phyloP scores from a whole-genome alignment of 53 echinoderm and acorn worm genomes.

The Paelopatides confundens region DNA sequence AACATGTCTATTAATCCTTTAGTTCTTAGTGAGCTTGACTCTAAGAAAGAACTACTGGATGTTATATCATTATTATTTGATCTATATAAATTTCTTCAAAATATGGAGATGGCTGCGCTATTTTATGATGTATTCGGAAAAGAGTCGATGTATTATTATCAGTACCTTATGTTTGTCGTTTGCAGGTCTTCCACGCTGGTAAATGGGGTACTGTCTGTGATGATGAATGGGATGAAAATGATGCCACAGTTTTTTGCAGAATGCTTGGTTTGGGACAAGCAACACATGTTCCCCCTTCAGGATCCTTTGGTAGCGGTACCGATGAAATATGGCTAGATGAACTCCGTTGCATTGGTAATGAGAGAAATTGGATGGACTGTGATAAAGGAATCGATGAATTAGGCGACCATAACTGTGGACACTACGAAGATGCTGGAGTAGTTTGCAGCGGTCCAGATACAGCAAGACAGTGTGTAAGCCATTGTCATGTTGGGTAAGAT shows the following conservation, averaged over 20 bases:
- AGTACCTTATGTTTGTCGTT: no score
- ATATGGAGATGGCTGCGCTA: no score
- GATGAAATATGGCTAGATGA: conserved; percentile 89
- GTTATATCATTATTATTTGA: no score
- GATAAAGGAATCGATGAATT: conserved; percentile 32
- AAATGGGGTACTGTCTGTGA: conserved; percentile 95
- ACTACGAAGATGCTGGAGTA: conserved; percentile 92
- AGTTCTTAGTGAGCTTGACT: no score
- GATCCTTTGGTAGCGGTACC: conserved; percentile 58
- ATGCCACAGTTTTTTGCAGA: conserved; percentile 84
- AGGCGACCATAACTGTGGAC: conserved; percentile 77
- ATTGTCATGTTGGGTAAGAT: conserved; percentile 87
- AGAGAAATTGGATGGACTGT: conserved; percentile 68
- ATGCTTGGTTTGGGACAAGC: conserved; percentile 84
- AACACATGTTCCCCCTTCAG: conserved; percentile 4
- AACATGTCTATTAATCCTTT: no score
- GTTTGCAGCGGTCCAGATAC: conserved; percentile 85
- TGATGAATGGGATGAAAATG: conserved; percentile 78
- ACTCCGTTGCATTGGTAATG: conserved; percentile 76
- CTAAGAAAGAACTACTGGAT: no score
- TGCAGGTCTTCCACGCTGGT: conserved; percentile 74
- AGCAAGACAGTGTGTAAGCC: conserved; percentile 76
- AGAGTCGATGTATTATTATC: no score
- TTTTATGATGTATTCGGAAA: no score
- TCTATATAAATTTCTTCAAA: no score